Evolutionary conservation across 2,113 vertebrate species (phyloP).

Genomic region (Rhinopomastus cyanomelas): DNA sequence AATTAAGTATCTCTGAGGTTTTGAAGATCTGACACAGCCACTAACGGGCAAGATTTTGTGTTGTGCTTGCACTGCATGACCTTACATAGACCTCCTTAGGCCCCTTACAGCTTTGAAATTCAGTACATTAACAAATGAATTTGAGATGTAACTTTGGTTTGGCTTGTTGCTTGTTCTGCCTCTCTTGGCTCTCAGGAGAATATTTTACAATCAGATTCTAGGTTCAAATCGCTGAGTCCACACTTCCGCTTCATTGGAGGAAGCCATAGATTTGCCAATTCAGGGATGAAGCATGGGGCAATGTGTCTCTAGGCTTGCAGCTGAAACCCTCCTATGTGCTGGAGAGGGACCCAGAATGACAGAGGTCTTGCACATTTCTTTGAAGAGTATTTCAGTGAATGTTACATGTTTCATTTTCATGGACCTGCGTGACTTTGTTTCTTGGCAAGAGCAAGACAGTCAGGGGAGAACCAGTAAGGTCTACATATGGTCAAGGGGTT

Average conservation of each 20-base stretch:
- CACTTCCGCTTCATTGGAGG: not conserved
- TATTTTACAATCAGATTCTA: not conserved
- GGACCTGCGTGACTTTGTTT: not conserved
- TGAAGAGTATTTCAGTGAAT: not conserved
- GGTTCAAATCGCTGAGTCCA: not conserved
- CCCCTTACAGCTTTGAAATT: not conserved
- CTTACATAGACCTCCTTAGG: not conserved
- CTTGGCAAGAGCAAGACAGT: not conserved
- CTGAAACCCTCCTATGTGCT: rapidly evolving
- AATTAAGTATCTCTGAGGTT: not conserved
- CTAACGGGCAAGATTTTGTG: not conserved
- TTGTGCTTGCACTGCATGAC: not conserved
- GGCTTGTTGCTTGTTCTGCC: not conserved
- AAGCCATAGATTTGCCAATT: not conserved
- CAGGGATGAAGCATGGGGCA: not conserved
- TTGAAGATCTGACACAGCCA: not conserved
- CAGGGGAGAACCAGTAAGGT: not conserved
- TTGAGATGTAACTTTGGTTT: not conserved
- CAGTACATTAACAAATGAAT: not conserved
- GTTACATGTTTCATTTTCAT: not conserved
- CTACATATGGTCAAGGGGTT: not conserved
- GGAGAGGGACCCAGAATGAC: not conserved
- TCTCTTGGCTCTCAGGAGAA: not conserved
- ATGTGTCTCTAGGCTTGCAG: not conserved
- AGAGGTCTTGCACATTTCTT: not conserved